phyloP scores from a whole-genome alignment of 2,113 vertebrate genomes.

The Lamprologus tigripictilis region DNA sequence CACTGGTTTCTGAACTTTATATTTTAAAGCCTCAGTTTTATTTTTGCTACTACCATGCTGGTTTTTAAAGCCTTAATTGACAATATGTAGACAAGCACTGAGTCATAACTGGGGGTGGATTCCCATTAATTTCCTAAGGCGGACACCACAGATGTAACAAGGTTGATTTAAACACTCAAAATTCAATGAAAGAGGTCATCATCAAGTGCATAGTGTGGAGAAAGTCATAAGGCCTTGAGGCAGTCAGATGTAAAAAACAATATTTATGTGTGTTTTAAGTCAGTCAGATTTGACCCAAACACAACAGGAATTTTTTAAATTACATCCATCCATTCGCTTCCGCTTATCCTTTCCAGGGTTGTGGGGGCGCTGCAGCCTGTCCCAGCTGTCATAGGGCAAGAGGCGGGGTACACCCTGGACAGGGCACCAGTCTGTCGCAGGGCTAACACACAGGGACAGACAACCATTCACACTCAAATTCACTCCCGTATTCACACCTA shows the following conservation, averaged over 20 bases:
- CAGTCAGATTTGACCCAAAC: neutral
- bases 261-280: neutral
- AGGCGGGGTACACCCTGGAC: neutral
- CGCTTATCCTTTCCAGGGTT: accelerated
- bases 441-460: accelerated
- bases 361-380: neutral
- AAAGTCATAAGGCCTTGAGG: neutral
- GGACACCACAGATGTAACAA: neutral
- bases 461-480: accelerated
- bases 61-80: neutral
- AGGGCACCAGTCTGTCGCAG: neutral
- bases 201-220: neutral
- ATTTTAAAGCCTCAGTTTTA: neutral
- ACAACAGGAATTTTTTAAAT: accelerated
- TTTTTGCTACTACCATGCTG: neutral
- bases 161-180: neutral
- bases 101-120: neutral
- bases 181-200: neutral
- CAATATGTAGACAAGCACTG: neutral
- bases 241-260: neutral
- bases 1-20: neutral
- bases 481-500: neutral
- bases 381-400: neutral
- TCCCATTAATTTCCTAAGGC: neutral
- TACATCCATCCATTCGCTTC: neutral